Evolutionary conservation across 2,797 vertebrate species (phyloP), one percentile per base, ranked within the genome.

Genomic region (Gymnopithys bicolor): DNA sequence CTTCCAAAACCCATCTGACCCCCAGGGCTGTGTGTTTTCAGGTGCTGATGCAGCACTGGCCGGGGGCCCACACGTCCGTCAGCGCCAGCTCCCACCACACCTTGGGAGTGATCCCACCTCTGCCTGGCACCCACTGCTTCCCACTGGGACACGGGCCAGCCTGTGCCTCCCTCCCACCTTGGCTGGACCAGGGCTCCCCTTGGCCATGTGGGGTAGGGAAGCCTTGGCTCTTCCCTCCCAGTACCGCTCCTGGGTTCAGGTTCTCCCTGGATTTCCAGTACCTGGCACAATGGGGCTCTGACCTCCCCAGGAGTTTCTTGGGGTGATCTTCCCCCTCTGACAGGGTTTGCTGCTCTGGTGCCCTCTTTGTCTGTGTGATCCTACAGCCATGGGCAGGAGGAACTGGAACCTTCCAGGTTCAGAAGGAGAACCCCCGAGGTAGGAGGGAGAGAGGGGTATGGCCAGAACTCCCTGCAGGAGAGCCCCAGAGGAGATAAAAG

Each of bases 41-140:
- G 73, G 75, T 60, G 90, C 78, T 87, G 90, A 67, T 48, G 81
- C 62, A 48, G 78, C 41, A 10, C 75, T 95, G 93, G 64, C 89
- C 3, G n/a, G 52, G 22, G 14, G 58, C 85, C 68, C 43, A 46
- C 60, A 21, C 0, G 0, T 58, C 88, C 32, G 6, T 90, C 77
- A 53, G 39, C 0, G 0, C 28, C 24, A 1, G 30, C 79, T 84
- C 46, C 69, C 85, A 23, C 53, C 37, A 1, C 4, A 53, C 49
- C 78, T 64, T 74, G 55, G 23, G 53, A 60, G 35, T 1, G 0
- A 81, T 89, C 79, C 81, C 70, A 32, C 7, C 59, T 10, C 67
- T 9, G 80, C 91, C 62, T 75, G 87, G 89, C 59, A 84, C 58
- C 75, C 78, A 8, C 4, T 0, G 63, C 76, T 53, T 45, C 63